Evolutionary conservation across 2,888 invertebrate species (phyloP), one percentile per base, ranked within the genome.

Genomic region (Papilio gigon): DNA sequence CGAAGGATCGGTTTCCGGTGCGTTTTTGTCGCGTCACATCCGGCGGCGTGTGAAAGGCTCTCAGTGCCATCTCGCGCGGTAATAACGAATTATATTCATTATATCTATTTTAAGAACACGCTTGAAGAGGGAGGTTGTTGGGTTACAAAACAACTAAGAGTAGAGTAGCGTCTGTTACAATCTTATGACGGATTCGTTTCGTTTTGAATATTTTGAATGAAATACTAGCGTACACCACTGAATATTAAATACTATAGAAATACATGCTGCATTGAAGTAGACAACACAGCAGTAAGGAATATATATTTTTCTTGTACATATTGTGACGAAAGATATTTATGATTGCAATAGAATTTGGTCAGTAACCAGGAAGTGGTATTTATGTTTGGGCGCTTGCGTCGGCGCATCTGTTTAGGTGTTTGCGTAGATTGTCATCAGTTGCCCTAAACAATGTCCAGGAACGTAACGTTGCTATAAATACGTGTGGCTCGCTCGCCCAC

Each of bases 51-150:
- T 50, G 66, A 67, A 61, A 60, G 47, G 47, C 33, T 35, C 27
- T 44, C 30, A 22, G 20, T 27, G 47, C 30, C 22, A 35, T 60
- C 47, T 50, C 22, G 50, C 50, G 25, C 50, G 47, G 66, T 37
- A 20, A 12, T 33, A 50, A 61, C 60, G 30, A 67, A 67, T 67
- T 25, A 47, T 50, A 60, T 20, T 60, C 50, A 61, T 67, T 67
- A 50, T 61, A 20, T 67, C 66, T 67, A 67, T 67, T 67, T 67
- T 20, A 30, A 22, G 66, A 66, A 66, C 65, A 58, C 11, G 60
- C 27, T 30, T 44, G 53, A n/a, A n/a, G 61, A 61, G 40, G 61
- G 25, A n/a, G 42, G 30, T 42, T 30, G 40, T 42, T 44, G 17
- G 30, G 42, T 42, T 60, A 27, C 60, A 37, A 60, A 56, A 30